Percentiles rank a stretch among this genome's conserved stretches.
phyloP scores from a whole-genome alignment of 2,888 invertebrate genomes.

The Agonopterix arenella region DNA sequence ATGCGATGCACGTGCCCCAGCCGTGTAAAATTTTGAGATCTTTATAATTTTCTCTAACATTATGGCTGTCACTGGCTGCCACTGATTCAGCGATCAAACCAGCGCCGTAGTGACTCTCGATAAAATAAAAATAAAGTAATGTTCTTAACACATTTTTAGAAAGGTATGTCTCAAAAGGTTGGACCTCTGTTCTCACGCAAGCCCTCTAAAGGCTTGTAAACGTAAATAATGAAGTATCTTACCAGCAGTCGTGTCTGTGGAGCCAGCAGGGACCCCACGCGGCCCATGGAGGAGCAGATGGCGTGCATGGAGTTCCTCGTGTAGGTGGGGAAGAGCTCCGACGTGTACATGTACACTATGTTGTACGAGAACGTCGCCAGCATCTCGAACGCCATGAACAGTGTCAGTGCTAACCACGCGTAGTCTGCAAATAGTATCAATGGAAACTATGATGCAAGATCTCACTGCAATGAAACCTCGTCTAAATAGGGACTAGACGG shows the following conservation, averaged over 20 bases:
- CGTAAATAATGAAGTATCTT: slow-evolving; percentile 17
- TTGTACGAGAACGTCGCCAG: slow-evolving; percentile 82
- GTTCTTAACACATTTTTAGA: too few relatives aligned
- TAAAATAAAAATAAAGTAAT: neutral
- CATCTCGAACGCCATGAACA: slow-evolving; percentile 80
- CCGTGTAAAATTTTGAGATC: too few relatives aligned
- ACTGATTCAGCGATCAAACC: too few relatives aligned
- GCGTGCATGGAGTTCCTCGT: slow-evolving; percentile 82
- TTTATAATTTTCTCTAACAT: too few relatives aligned
- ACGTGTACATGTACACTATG: slow-evolving; percentile 82
- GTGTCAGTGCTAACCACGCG: slow-evolving; percentile 50
- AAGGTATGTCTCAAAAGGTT: too few relatives aligned
- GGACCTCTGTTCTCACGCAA: too few relatives aligned
- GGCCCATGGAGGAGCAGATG: slow-evolving; percentile 82
- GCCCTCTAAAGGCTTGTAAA: neutral
- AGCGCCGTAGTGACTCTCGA: too few relatives aligned
- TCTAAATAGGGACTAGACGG: too few relatives aligned
- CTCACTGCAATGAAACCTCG: too few relatives aligned
- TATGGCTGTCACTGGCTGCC: too few relatives aligned
- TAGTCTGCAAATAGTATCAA: slow-evolving; percentile 34
- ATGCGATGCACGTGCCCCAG: too few relatives aligned
- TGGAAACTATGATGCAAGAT: neutral
- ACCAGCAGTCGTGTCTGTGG: slow-evolving; percentile 84
- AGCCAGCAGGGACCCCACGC: slow-evolving; percentile 83
- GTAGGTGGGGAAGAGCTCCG: slow-evolving; percentile 85